Base-by-base conservation (phyloP, 2,113 vertebrate species). In the Elephas maximus region DNA sequence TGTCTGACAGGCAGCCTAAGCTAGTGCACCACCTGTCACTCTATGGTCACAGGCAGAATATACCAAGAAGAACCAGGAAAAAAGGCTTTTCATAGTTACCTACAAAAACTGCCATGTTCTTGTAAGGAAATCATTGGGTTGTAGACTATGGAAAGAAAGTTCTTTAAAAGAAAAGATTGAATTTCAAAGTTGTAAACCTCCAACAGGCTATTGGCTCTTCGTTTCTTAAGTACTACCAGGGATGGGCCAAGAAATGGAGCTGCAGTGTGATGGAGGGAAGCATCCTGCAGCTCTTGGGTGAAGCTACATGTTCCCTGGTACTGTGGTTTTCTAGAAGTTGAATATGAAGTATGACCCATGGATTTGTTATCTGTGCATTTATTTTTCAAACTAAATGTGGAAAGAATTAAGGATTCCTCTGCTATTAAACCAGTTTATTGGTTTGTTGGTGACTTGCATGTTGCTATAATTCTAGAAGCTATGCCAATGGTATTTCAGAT, bases 1-100 rank as follows among this genome's bases (percentile, higher is more conserved):
- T 63, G 91, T 96, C 92, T 94, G 92, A 76, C 28, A 78, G 62
- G 79, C 86, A 81, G 20, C 21, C 80, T 65, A 85, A 87, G 3
- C 77, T 62, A 69, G 5, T 5, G 37, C 93, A 89, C 18, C 28
- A 78, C 26, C 1, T 14, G 2, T 63, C 48, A 21, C 45, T 93
- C 90, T 80, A 6, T 2, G 21, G 2, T 45, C 92, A 94, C 45
- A 24, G 23, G 53, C 20, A 83, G n/a, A 89, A 24, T 81, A 91
- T 5, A 41, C 33, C 12, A 37, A 85, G 48, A 93, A 26, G 33
- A 65, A 87, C 28, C 17, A 76, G 7, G n/a, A 10, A 83, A 83
- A 77, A 73, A 51, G 20, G 53, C 63, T 83, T 80, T 78, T 71
- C 71, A 69, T 45, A 91, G 44, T 76, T 62, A 88, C 15, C 37